Percentiles rank a stretch among this genome's conserved stretches.
Evolutionary conservation across 2,888 invertebrate genomes (phyloP).

Genomic region (Sialis lutaria): DNA sequence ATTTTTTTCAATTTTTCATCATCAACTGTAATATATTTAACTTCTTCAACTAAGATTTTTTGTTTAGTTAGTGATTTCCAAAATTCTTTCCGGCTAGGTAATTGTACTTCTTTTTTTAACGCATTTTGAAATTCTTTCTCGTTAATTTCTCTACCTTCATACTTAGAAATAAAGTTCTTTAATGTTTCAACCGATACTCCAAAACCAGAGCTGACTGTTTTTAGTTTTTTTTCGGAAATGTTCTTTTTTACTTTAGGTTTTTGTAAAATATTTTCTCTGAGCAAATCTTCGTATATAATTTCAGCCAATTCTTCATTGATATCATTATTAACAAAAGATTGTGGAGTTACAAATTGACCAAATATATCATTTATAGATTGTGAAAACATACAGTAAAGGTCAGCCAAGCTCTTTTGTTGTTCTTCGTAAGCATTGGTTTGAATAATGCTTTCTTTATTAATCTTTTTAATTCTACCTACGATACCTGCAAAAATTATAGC

Average conservation of each 20-base stretch:
- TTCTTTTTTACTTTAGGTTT: conserved; percentile 1
- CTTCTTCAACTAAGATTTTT: conserved; percentile 8
- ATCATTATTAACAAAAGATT: conserved; percentile 7
- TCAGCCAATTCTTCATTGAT: conserved; percentile 7
- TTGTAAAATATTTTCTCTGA: conserved; percentile 1
- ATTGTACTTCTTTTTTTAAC: conserved; percentile 6
- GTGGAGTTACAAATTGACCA: conserved; percentile 8
- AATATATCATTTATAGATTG: conserved; percentile 10
- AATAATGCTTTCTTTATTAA: conserved; percentile 8
- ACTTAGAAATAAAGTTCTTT: not conserved
- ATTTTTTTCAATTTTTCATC: conserved; percentile 5
- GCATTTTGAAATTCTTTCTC: conserved; percentile 4
- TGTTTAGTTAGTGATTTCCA: conserved; percentile 9
- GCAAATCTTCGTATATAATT: conserved; percentile 7
- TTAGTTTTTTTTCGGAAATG: conserved; percentile 3
- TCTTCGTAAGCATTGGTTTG: conserved; percentile 12
- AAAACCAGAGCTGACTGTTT: conserved; percentile 2
- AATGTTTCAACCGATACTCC: conserved; percentile 3
- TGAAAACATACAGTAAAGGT: conserved; percentile 9
- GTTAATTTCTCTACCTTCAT: not conserved
- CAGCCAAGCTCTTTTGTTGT: conserved; percentile 10
- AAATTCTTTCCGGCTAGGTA: conserved; percentile 9
- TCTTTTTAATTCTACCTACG: conserved; percentile 10
- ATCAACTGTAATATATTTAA: conserved; percentile 9
- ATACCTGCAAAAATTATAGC: conserved; percentile 8